Percentiles rank a stretch among this genome's conserved stretches.
Conservation (phyloP, 1,140 invertebrate species). For the Portunus trituberculatus region DNA sequence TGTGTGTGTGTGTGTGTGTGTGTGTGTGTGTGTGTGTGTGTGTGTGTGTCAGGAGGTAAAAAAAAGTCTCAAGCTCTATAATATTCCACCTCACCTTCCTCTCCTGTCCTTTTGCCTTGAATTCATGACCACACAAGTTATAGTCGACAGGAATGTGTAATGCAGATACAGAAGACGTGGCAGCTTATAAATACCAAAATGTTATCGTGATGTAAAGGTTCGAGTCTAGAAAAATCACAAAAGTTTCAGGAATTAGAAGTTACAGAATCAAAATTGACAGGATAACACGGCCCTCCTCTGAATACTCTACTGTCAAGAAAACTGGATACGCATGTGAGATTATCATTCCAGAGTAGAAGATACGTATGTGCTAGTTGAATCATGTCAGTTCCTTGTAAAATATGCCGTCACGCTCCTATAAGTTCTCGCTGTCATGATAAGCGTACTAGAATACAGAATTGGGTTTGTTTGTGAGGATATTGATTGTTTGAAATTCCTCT, state of each 20-base stretch:
- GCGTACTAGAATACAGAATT: background rate
- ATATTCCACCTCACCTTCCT: background rate
- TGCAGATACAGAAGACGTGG: background rate
- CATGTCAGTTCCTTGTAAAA: conserved; percentile 18
- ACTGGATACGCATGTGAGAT: background rate
- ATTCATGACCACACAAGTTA: background rate
- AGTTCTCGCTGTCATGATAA: background rate
- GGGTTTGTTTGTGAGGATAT: background rate
- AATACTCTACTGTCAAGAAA: no score
- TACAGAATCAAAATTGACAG: no score
- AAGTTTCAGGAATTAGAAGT: no score
- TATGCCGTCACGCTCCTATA: background rate
- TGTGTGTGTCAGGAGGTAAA: background rate
- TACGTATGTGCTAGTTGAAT: background rate
- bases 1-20: background rate
- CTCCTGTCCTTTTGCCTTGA: background rate
- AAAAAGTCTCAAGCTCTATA: background rate
- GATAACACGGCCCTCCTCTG: no score
- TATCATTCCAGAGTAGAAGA: background rate
- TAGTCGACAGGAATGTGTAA: background rate
- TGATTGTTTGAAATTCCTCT: conserved; percentile 3
- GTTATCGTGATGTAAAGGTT: background rate
- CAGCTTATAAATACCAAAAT: background rate
- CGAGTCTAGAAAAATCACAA: background rate
- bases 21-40: background rate